Evolutionary conservation across 2,888 invertebrate species (phyloP), one percentile per base, ranked within the genome.

Genomic region (Ectemnius continuus): DNA sequence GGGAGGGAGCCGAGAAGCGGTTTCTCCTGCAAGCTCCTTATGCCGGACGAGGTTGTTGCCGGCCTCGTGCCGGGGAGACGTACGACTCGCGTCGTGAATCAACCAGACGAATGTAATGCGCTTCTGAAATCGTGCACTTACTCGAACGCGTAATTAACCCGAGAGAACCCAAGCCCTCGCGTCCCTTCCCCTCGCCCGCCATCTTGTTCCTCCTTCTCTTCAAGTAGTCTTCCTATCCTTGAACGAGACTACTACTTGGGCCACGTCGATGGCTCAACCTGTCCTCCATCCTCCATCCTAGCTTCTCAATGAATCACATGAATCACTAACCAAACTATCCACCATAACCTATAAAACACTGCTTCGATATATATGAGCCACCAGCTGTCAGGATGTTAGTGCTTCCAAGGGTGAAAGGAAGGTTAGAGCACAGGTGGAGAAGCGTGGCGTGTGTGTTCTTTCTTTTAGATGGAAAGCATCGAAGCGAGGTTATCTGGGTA

Each of bases 401-500:
- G 36, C 36, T 36, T 36, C 0, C 36, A 36, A 36, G 36, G 36
- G 36, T 36, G 36, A 36, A 36, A 36, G 1, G 5, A 36, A 36
- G 36, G 8, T 11, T 36, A 11, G 5, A 36, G 28, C 3, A 36
- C 36, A 36, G 36, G 36, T 36, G 36, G 4, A 36, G 36, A 36
- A 36, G 36, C 8, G n/a, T n/a, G n/a, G n/a, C n/a, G n/a, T n/a
- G n/a, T n/a, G n/a, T n/a, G n/a, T n/a, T n/a, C n/a, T n/a, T n/a
- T n/a, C n/a, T n/a, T n/a, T n/a, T n/a, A n/a, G 78, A 81, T 73
- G 73, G 81, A 81, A 85, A 84, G 91, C 91, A 91, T 91, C 91
- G 90, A 91, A 88, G 87, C 88, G 89, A 91, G 92, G 92, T 92
- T 92, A 92, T 92, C 92, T 91, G 92, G 91, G 90, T 91, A 90